Conservation (phyloP, 1,140 invertebrate genomes). For the Hylyphantes graminicola region DNA sequence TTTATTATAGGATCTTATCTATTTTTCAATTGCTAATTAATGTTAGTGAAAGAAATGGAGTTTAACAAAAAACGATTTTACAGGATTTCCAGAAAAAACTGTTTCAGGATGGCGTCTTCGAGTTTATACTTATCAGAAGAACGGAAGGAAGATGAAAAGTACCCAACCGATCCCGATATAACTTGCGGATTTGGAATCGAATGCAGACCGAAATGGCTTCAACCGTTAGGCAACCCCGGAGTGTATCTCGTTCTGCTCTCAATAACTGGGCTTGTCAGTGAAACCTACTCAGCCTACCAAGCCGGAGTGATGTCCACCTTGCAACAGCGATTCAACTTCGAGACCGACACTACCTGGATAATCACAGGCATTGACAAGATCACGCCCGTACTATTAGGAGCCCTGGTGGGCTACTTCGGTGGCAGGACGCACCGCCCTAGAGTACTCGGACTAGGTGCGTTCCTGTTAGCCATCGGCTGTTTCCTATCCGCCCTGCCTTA, state of each 20-base stretch:
- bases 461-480: constrained; percentile 77
- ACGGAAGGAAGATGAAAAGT: no score
- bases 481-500: constrained; percentile 76
- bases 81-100: no score
- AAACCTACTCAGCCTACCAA: constrained; percentile 80
- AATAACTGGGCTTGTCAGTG: constrained; percentile 78
- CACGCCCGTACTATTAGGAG: constrained; percentile 27
- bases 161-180: constrained; percentile 16
- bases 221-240: constrained; percentile 79
- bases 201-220: constrained; percentile 69
- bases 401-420: constrained; percentile 76
- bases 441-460: constrained; percentile 77
- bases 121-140: no score
- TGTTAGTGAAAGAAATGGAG: no score
- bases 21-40: no score
- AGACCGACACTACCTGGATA: constrained; percentile 78
- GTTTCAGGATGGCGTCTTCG: no score
- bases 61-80: no score
- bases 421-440: constrained; percentile 76
- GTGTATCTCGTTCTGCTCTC: constrained; percentile 80
- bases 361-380: constrained; percentile 63
- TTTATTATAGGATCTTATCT: no score
- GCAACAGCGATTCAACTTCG: constrained; percentile 83
- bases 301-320: constrained; percentile 82
- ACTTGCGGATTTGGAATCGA: constrained; percentile 31